phyloP scores from a whole-genome alignment of 2,888 invertebrate genomes.

The Agonopterix arenella region DNA sequence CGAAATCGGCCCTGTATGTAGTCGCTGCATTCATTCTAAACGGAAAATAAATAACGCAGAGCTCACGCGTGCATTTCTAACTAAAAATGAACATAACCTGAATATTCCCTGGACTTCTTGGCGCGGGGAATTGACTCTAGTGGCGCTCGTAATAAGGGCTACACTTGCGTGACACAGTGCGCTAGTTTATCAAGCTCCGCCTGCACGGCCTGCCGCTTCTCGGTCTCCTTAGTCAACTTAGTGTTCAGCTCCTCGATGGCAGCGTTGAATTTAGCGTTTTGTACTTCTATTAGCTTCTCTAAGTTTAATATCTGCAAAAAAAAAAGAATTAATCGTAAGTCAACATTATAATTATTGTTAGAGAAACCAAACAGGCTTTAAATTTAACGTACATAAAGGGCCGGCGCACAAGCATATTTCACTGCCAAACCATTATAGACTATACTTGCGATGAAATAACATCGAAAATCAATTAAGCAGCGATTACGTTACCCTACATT shows the following conservation, averaged over 20 bases:
- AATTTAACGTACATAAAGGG: no score
- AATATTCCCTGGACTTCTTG: conserved; percentile 25
- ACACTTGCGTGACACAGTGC: conserved; percentile 84
- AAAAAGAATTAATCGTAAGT: neutral
- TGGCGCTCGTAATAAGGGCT: conserved; percentile 32
- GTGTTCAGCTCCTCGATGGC: conserved; percentile 80
- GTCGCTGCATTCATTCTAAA: no score
- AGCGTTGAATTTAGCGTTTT: conserved; percentile 74
- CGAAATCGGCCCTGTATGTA: no score
- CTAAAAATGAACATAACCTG: conserved; percentile 42
- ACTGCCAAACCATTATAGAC: no score
- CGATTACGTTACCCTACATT: no score
- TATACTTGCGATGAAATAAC: no score
- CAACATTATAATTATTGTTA: no score
- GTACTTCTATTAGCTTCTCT: conserved; percentile 77
- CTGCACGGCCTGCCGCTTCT: conserved; percentile 79
- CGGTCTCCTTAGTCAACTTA: conserved; percentile 79
- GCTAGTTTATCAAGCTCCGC: conserved; percentile 82
- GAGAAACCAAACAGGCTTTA: no score
- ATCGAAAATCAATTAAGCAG: no score
- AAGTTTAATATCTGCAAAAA: conserved; percentile 70
- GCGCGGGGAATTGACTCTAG: conserved; percentile 17
- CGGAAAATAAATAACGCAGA: conserved; percentile 4
- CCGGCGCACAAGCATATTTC: no score
- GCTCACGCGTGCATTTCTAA: conserved; percentile 22